phyloP scores from a whole-genome alignment of 1,140 invertebrate species.

The Lepidurus arcticus region DNA sequence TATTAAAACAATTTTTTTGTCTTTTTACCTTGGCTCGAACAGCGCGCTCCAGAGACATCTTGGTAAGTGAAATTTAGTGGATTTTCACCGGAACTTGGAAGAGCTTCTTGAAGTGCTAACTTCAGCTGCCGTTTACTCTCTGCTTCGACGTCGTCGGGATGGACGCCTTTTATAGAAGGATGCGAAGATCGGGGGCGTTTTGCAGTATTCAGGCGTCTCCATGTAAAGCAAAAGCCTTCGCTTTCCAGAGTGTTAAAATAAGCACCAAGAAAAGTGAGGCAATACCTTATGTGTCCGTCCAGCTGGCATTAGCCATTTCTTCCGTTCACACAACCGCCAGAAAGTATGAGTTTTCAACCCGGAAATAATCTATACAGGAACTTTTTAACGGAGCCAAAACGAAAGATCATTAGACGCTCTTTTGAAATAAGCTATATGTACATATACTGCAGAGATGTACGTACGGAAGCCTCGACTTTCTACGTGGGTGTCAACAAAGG shows the following conservation, averaged over 20 bases:
- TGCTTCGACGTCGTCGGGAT: background rate
- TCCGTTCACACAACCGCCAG: background rate
- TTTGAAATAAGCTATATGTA: background rate
- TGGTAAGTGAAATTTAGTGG: background rate
- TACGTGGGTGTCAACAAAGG: slow-evolving; percentile 4
- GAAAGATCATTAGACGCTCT: background rate
- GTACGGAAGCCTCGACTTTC: background rate
- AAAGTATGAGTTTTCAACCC: background rate
- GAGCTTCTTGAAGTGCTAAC: background rate
- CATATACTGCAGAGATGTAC: background rate
- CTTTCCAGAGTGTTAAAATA: background rate
- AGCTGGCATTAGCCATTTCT: background rate
- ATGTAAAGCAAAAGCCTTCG: background rate
- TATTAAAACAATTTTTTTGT: background rate
- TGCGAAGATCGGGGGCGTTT: background rate
- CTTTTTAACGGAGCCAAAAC: background rate
- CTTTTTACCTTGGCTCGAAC: slow-evolving; percentile 25
- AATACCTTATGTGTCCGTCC: slow-evolving; percentile 14
- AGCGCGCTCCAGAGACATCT: slow-evolving; percentile 28
- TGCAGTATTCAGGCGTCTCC: background rate
- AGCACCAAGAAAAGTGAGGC: slow-evolving; percentile 7
- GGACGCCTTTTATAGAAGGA: slow-evolving; percentile 13
- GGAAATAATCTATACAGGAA: background rate
- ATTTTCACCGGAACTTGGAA: background rate
- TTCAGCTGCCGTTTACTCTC: background rate